Conservation (phyloP, 2,888 invertebrate genomes). For the Yponomeuta sedellus region DNA sequence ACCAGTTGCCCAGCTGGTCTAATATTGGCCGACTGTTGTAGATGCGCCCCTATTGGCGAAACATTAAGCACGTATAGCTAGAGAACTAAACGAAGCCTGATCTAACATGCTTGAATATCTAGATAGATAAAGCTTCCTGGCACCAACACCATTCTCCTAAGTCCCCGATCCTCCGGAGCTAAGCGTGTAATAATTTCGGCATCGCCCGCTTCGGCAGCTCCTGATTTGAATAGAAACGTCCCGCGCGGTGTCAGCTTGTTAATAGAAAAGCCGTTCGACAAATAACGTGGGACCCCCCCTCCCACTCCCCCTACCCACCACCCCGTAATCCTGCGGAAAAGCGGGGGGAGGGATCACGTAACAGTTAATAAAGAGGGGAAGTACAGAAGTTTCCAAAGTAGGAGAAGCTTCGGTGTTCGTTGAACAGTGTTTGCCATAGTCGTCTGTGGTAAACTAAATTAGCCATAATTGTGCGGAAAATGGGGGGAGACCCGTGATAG, state of each 20-base stretch:
- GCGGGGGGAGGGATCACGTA: not conserved
- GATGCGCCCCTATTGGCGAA: too few relatives aligned
- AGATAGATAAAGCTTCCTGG: too few relatives aligned
- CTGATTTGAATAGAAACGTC: conserved; percentile 3
- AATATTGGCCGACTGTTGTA: too few relatives aligned
- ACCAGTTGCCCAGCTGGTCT: too few relatives aligned
- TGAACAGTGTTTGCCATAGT: too few relatives aligned
- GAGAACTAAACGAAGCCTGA: too few relatives aligned
- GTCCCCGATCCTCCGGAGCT: not conserved
- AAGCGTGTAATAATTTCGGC: not conserved
- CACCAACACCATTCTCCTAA: not conserved
- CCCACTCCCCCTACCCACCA: not conserved
- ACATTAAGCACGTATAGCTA: too few relatives aligned
- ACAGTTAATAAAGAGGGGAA: not conserved
- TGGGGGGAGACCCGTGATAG: too few relatives aligned
- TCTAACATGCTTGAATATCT: too few relatives aligned
- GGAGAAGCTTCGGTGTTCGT: too few relatives aligned
- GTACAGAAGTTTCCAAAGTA: not conserved
- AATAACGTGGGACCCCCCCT: not conserved
- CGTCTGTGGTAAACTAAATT: too few relatives aligned
- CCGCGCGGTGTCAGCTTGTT: conserved; percentile 1
- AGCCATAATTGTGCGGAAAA: too few relatives aligned
- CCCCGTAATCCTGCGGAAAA: not conserved
- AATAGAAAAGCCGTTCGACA: conserved; percentile 1
- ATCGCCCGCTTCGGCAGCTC: not conserved